Evolutionary conservation across 2,888 invertebrate genomes (phyloP), one percentile per base, ranked within the genome.

Genomic region (Camptogramma bilineatum): DNA sequence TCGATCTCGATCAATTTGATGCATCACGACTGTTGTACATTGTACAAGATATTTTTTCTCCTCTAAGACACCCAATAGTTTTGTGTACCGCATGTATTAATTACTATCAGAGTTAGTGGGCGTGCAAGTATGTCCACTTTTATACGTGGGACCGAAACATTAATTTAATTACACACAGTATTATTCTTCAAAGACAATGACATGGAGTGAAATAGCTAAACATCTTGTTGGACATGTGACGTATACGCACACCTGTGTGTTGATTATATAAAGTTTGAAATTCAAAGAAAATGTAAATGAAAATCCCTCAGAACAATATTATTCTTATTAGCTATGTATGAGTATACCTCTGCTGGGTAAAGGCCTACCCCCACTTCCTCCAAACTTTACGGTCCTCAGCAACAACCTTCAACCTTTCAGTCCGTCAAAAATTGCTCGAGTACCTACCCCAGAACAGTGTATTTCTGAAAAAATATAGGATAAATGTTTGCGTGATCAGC

Each of bases 131-230:
- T 76, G 69, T 74, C 67, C 71, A 68, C 60, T 74, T 73, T 79
- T 73, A 75, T 74, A 62, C 69, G 58, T 70, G 63, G 65, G 65
- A 75, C 64, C 68, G 54, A 52, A 79, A 77, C 69, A 77, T 58
- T 79, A 82, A 85, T 82, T 86, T 79, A 84, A 85, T 86, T 82
- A 83, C 77, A 82, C 77, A 66, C 60, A 56, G 80, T 75, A 85
- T 87, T 88, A 86, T 87, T 79, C 74, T 53, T 64, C 58, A 58
- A 71, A 78, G 77, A 84, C 83, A 84, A 84, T 82, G 76, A 78
- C 70, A 73, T 78, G 64, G 66, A 73, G 69, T 78, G 68, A 75
- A 74, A 73, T 72, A 74, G 68, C 74, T 73, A 72, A 68, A 71
- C 71, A 65, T 73, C 64, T 70, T 59, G 66, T 68, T 68, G 62